phyloP scores from a whole-genome alignment of 2,888 invertebrate species.

The Heterodera filipjevi region DNA sequence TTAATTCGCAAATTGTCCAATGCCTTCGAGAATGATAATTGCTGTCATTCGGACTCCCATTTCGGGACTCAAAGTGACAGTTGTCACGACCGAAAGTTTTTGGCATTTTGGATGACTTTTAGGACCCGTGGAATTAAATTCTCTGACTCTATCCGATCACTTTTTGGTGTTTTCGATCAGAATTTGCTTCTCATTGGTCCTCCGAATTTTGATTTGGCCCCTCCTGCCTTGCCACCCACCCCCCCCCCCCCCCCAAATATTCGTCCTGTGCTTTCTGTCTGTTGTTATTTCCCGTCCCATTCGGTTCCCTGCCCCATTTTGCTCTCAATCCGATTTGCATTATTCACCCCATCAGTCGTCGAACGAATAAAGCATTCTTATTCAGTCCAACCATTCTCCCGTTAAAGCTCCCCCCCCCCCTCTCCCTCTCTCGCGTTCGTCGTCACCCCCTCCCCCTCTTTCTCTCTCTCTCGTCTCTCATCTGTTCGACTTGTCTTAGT shows the following conservation, averaged over 20 bases:
- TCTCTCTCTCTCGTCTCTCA: not conserved
- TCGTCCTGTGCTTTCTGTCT: not conserved
- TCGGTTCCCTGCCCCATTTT: not conserved
- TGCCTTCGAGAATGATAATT: too few species aligned
- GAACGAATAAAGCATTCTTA: not conserved
- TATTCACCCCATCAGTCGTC: conserved; percentile 2
- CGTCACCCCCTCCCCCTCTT: not conserved
- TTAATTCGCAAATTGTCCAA: too few species aligned
- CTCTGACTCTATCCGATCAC: too few species aligned
- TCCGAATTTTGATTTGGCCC: too few species aligned
- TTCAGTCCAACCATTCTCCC: not conserved
- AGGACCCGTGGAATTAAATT: too few species aligned
- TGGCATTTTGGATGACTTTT: too few species aligned
- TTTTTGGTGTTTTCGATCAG: too few species aligned
- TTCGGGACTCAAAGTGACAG: too few species aligned
- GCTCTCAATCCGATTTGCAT: not conserved
- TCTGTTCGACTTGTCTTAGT: not conserved
- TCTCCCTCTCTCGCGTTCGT: not conserved
- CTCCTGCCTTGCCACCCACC: too few species aligned
- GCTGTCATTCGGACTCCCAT: too few species aligned
- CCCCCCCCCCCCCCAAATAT: not conserved
- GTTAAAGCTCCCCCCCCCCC: not conserved
- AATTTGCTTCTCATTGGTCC: too few species aligned
- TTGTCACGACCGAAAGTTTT: too few species aligned
- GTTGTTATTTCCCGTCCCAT: not conserved